Percentiles rank a stretch among this genome's conserved stretches.
Evolutionary conservation across 2,113 vertebrate genomes (phyloP).

Genomic region (Daphoenositta chrysoptera): DNA sequence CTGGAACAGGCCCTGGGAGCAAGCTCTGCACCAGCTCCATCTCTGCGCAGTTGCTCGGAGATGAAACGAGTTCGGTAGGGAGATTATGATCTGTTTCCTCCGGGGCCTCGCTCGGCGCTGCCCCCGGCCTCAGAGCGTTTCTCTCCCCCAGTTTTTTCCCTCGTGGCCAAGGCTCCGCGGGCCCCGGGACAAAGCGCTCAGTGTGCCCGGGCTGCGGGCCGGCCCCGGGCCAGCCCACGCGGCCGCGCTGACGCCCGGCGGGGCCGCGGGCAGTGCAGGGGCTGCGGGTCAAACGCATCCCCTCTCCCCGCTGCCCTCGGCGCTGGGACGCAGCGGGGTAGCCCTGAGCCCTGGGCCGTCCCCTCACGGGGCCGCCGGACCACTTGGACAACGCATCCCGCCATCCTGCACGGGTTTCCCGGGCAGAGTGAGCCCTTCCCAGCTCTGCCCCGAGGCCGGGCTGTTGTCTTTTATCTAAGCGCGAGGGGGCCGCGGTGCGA

Average conservation of each 20-base stretch:
- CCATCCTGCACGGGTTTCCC: not conserved
- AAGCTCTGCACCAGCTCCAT: not conserved
- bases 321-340: not conserved
- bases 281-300: not conserved
- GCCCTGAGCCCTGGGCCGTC: not conserved
- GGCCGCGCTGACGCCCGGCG: not conserved
- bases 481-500: fast-evolving
- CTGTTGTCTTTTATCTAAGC: fast-evolving
- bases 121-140: not conserved
- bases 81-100: constrained; percentile 5
- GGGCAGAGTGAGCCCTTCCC: not conserved
- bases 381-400: fast-evolving
- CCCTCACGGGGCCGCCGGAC: fast-evolving
- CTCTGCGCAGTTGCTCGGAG: not conserved
- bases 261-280: not conserved
- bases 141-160: not conserved
- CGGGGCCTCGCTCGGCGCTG: not conserved
- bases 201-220: not conserved
- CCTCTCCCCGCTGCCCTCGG: not conserved
- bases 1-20: not conserved
- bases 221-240: not conserved
- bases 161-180: no score
- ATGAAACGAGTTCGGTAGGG: not conserved
- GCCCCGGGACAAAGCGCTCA: not conserved
- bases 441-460: fast-evolving